These are phyloP conservation scores for Probosciger aterrimus DNA, from an alignment of 2,113 vertebrate species.

Conservation along the genomic window DNA sequence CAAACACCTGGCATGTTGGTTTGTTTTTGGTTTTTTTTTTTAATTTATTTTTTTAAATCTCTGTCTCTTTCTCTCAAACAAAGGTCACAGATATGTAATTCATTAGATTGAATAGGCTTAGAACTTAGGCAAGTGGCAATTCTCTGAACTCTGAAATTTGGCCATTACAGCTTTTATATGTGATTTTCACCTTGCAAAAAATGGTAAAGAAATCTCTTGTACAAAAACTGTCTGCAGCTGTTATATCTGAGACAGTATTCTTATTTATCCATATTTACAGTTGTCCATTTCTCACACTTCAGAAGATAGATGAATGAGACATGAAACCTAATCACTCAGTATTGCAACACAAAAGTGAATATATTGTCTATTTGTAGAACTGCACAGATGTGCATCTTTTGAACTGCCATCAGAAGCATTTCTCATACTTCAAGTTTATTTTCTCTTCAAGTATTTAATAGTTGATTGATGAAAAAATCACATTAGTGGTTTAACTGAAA, in stretches of 20 bases:
- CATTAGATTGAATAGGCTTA: not conserved
- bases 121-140: not conserved
- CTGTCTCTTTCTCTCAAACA: not conserved
- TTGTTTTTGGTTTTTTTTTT: not conserved
- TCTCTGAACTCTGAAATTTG: not conserved
- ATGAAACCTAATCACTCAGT: not conserved
- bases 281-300: constrained; percentile 16
- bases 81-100: not conserved
- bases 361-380: not conserved
- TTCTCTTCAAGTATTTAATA: constrained; percentile 22
- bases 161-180: not conserved
- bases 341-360: not conserved
- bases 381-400: not conserved
- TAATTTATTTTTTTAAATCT: not conserved
- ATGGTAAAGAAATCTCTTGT: not conserved
- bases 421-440: constrained; percentile 2
- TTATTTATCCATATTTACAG: not conserved
- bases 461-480: constrained; percentile 48
- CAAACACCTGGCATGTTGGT: not conserved
- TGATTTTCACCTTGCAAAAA: not conserved
- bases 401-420: not conserved
- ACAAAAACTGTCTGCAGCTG: not conserved
- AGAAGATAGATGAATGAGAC: not conserved
- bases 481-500: constrained; percentile 36
- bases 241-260: not conserved